Evolutionary conservation across 64 coral and sea anemone species (phyloP), one percentile per base, ranked within the genome.

Genomic region (Catalaphyllia jardinei): DNA sequence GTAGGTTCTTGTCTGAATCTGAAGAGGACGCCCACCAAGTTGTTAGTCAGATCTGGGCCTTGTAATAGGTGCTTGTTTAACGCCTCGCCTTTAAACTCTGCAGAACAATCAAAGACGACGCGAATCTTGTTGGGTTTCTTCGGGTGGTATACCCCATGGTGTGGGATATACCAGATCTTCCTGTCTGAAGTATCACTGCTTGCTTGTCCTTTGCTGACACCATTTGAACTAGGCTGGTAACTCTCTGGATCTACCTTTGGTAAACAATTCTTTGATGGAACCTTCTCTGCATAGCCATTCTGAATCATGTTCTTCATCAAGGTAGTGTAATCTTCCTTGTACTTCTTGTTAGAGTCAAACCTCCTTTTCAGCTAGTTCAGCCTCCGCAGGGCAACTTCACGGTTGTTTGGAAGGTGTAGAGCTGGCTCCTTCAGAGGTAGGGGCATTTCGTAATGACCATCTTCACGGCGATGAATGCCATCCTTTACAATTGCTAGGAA

Each of bases 41-140:
- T 75, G 79, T 83, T 84, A 0, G 89, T 91, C 59, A 91, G 29
- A 55, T 91, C 89, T n/a, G 79, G 89, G 9, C 73, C 87, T 75
- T 89, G 87, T 22, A 78, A 61, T 46, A 89, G 60, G 16, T 89
- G 39, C 30, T 50, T 62, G 22, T 77, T 89, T 14, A 89, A 30
- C 0, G 86, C 62, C 28, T 88, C 46, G 19, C 60, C 60, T 30
- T 88, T 52, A 54, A 31, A 88, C 42, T 79, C 88, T 49, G 87
- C 57, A 27, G 74, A 73, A 60, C 72, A 76, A 33, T 88, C 72
- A 24, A 88, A 88, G 15, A 88, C 87, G 3, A 89, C 74, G 14
- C 59, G 60, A 77, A 78, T 78, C 13, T 78, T 74, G 31, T 77
- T 54, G 1, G 52, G 52, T 8, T 54, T 54, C 52, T 54, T 54